Conservation (phyloP, 2,888 invertebrate genomes). For the Brachyopa scutellaris region DNA sequence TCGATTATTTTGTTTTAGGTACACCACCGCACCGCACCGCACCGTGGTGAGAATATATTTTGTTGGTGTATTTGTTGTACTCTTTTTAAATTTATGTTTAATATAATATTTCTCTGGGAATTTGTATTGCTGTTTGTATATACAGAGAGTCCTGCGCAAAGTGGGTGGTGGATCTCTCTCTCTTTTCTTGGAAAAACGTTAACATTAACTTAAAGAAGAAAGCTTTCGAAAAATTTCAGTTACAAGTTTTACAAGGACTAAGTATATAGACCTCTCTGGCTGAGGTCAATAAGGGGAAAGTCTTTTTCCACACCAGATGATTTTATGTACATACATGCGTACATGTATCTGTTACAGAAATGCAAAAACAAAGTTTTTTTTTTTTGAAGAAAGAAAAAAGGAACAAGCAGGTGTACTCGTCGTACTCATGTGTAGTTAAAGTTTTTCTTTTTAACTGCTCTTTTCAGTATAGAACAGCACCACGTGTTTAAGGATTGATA, state of each 20-base stretch:
- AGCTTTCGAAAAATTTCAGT: background rate
- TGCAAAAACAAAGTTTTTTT: no score
- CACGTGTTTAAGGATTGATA: conserved; percentile 2
- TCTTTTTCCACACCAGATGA: background rate
- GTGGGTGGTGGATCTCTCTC: background rate
- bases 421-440: background rate
- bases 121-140: no score
- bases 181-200: background rate
- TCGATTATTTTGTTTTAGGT: background rate
- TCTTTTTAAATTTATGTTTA: background rate
- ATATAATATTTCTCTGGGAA: background rate
- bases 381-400: no score
- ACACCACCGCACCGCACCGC: no score
- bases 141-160: conserved; percentile 27
- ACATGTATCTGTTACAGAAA: no score
- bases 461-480: background rate
- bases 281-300: conserved; percentile 17
- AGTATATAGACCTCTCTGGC: background rate
- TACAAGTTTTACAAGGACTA: background rate
- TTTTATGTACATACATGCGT: no score
- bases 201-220: background rate
- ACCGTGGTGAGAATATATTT: background rate
- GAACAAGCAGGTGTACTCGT: no score
- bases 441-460: background rate
- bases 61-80: conserved; percentile 3